A percentile compares a stretch with the other conserved stretches of the same genome.
phyloP scores from a whole-genome alignment of 2,797 vertebrate species.

The Hydrolagus colliei region DNA sequence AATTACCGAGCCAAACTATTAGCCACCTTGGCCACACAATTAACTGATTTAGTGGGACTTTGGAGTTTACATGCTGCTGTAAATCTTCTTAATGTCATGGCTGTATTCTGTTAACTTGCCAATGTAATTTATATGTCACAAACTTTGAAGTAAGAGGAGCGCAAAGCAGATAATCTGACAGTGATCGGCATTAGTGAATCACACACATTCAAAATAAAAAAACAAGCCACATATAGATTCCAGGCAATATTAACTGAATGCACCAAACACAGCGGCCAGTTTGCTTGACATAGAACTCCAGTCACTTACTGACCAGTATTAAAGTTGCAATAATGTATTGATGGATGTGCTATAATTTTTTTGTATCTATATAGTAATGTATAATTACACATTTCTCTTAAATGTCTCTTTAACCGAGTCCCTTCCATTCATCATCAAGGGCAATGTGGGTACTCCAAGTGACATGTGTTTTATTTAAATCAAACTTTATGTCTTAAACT shows the following conservation, averaged over 20 bases:
- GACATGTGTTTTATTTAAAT: no score
- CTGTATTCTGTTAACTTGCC: conserved; percentile 31
- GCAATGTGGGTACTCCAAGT: no score
- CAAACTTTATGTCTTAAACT: no score
- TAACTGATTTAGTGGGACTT: conserved; percentile 30
- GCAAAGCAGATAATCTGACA: conserved; percentile 30
- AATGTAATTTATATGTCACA: conserved; percentile 31
- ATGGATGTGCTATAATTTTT: conserved; percentile 11
- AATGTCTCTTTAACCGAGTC: background rate
- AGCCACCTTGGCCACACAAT: conserved; percentile 26
- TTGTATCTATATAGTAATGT: background rate
- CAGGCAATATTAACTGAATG: conserved; percentile 29
- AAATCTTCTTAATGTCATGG: conserved; percentile 31
- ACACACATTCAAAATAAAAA: conserved; percentile 31
- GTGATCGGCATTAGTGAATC: conserved; percentile 27
- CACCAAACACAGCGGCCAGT: conserved; percentile 8
- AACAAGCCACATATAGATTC: conserved; percentile 26
- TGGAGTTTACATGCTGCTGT: conserved; percentile 29
- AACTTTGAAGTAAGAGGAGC: conserved; percentile 30
- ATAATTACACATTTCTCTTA: conserved; percentile 4
- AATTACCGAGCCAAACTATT: conserved; percentile 16
- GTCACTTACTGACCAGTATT: conserved; percentile 26
- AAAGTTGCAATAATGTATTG: background rate
- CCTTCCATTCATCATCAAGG: no score
- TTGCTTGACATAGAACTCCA: conserved; percentile 17